These are phyloP conservation scores for Tapirus indicus DNA, from an alignment of 2,797 vertebrate genomes.

Conservation along the genomic window DNA sequence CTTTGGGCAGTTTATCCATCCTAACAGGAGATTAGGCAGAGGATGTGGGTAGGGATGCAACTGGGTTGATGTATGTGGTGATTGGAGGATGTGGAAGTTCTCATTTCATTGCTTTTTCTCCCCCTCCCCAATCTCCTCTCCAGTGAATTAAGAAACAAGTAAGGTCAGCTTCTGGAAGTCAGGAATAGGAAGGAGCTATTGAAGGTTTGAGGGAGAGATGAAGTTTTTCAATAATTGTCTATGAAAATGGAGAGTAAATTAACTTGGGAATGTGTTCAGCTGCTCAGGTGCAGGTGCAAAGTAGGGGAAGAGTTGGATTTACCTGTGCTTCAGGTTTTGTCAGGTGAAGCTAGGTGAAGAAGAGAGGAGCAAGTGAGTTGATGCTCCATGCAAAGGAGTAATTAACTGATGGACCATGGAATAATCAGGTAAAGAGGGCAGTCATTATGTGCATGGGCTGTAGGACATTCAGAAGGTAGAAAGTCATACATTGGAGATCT, in stretches of 20 bases:
- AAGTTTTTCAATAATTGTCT: neutral
- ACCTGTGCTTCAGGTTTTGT: neutral
- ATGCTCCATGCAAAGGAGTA: neutral
- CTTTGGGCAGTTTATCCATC: neutral
- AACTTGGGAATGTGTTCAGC: neutral
- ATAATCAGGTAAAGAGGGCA: neutral
- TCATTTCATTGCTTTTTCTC: neutral
- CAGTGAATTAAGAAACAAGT: neutral
- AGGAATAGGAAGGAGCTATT: neutral
- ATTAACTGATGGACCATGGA: neutral
- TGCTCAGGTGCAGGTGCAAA: neutral
- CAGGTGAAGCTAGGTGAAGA: neutral
- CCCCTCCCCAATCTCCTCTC: neutral
- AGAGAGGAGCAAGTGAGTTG: neutral
- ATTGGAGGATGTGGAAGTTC: neutral
- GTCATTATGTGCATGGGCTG: neutral
- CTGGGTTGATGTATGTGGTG: neutral
- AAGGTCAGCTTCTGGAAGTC: neutral
- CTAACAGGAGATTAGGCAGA: neutral
- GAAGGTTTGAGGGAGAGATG: neutral
- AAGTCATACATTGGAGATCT: neutral
- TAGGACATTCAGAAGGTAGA: neutral
- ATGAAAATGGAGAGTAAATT: neutral
- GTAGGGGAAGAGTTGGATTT: neutral
- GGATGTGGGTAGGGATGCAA: neutral